Evolutionary conservation across 1,140 invertebrate genomes (phyloP), one percentile per base, ranked within the genome.

Genomic region (Heterodera carotae): DNA sequence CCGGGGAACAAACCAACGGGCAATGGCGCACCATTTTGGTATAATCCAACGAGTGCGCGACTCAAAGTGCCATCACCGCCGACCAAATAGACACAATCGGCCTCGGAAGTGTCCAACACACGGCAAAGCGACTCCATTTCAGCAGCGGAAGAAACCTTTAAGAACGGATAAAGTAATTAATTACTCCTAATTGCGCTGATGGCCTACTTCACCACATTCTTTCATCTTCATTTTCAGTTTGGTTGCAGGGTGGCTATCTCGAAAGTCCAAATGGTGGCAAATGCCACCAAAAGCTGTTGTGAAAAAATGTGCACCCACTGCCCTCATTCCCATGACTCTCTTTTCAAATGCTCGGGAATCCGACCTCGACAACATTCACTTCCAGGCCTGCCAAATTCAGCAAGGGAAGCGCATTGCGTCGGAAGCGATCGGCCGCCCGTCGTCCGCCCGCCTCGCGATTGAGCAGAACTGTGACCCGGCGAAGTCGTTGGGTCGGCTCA

Each of bases 1-100:
- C 80, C 80, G 8, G 80, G 80, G 43, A 81, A 81, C 4, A 82
- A 29, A 7, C 80, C 73, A 31, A 81, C 39, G 10, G 80, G 79
- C 62, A 74, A 70, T 33, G 33, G 76, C 29, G 27, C 69, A 22
- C 12, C 31, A 18, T 78, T 78, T 62, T 70, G 33, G 39, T 56
- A 36, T 2, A 81, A 59, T 22, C 78, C 80, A 15, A 34, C 68
- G 7, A 81, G 36, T 7, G 66, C 74, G 53, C 64, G 48, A 27
- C 59, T 69, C 59, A 82, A 15, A 64, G 81, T 81, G 25, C 80
- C 80, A 60, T 81, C 80, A 15, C 80, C 80, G 59, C 80, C 80
- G 15, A 81, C 80, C 53, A 82, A 34, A 48, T 53, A 81, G 7
- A 81, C 39, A 18, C 67, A 76, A 36, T 81, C 80, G 4, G 80